Base-by-base conservation (phyloP, 2,888 invertebrate species). In the Coleophora deauratella region DNA sequence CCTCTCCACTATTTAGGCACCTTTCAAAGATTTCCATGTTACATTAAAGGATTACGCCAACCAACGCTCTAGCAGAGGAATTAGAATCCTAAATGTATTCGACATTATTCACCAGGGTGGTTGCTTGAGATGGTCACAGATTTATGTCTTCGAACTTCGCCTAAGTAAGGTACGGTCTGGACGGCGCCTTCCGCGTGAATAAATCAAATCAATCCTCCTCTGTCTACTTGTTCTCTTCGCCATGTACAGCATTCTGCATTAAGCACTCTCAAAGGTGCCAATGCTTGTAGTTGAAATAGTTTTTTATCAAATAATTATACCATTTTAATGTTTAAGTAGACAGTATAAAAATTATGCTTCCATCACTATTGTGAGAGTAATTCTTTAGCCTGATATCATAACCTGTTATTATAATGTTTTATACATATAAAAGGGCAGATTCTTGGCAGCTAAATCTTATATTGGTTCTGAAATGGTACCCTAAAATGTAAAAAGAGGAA, bases 131-230 rank as follows among this genome's bases (percentile, higher is more conserved):
- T 66, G 60, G 65, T 57, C 52, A 60, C 51, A 72, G 71, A 77
- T 78, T 76, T 76, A 77, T 72, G 69, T 63, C 61, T 55, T 62
- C 62, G 52, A 72, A 75, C 62, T 76, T 73, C 66, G 59, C 66
- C 58, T 68, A 64, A 66, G 66, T 66, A 72, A 66, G 68, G 65
- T 69, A 69, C 66, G 72, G 66, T 57, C 55, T 59, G 54, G 54
- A 50, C 54, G 57, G 42, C 49, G 51, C 58, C 50, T 57, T 62
- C 49, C 51, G 52, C 49, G 55, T 52, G 57, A 66, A 73, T 74
- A 73, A 72, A 76, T 74, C 72, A 69, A 69, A 64, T 62, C 61
- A 49, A 50, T 56, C 52, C 46, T n/a, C 46, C 46, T 45, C 44
- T 49, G 21, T 21, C 21, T 21, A 21, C 21, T 21, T 50, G 40